Base-by-base conservation (phyloP, 2,888 invertebrate genomes). In the Caenorhabditis sp. region DNA sequence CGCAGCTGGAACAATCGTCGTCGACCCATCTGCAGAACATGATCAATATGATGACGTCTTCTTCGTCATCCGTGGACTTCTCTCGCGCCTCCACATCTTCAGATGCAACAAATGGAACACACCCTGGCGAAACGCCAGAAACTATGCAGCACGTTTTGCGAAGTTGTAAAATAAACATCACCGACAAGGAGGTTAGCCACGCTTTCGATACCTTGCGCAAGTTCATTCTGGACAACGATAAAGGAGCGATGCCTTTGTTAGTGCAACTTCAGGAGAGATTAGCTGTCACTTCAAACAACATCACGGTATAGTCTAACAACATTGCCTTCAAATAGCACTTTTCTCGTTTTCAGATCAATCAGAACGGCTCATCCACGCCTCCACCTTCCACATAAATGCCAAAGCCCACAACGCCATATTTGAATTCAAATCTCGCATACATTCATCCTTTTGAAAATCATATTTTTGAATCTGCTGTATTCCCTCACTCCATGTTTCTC, bases 171-270 rank as follows among this genome's bases (percentile, higher is more conserved):
- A 72, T 79, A 14, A 54, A 72, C 31, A 75, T 82, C 2, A 35
- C 38, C 0, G 76, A 76, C 14, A 79, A 70, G 63, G 79, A 85
- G 41, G 58, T 84, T 1, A 68, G 80, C 24, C 69, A 63, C 16
- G 87, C 87, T 6, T 31, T 87, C 12, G 84, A 87, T 68, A 80
- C 81, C 0, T 24, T 87, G 2, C 56, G 86, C 1, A 12, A 73
- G 0, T 86, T 64, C 64, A 86, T 86, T 72, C 31, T 86, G 26
- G 51, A 61, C 0, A 38, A 85, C 59, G 85, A 86, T 41, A 83
- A 84, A 12, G 47, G 70, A 0, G 80, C 80, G 22, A 83, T 87
- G 74, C 49, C 41, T 3, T 56, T 80, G 51, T 59, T 87, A 31
- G 56, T 84, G 16, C 77, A 80, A 5, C 73, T 87, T 16, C 86